phyloP scores from a whole-genome alignment of 2,888 invertebrate species.

The Monopis laevigella region DNA sequence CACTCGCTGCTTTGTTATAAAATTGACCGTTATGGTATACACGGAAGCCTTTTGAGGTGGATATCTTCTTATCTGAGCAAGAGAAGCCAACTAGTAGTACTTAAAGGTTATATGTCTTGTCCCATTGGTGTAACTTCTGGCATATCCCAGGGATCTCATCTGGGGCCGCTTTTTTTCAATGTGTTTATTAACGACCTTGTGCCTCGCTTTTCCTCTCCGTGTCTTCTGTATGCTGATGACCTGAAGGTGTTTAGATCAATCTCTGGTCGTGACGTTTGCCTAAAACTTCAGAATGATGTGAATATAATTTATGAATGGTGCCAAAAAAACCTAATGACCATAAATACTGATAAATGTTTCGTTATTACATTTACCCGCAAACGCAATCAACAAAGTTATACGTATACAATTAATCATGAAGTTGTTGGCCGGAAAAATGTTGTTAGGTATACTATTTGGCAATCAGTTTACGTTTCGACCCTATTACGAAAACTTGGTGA shows the following conservation, averaged over 20 bases:
- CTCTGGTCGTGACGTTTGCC: background rate
- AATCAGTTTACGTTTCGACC: too few relatives aligned
- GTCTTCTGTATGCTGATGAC: conserved; percentile 14
- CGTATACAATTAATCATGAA: background rate
- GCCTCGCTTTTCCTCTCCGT: background rate
- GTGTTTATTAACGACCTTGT: conserved; percentile 12
- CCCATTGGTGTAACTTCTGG: too few relatives aligned
- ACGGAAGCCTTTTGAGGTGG: conserved; percentile 10
- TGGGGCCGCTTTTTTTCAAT: conserved; percentile 13
- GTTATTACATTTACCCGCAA: background rate
- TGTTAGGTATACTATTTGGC: conserved; percentile 1
- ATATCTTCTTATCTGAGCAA: conserved; percentile 7
- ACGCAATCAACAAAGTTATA: background rate
- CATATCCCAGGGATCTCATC: conserved; percentile 14
- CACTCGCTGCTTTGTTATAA: conserved; percentile 11
- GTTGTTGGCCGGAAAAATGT: background rate
- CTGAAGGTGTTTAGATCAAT: conserved; percentile 10
- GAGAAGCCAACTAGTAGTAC: conserved; percentile 12
- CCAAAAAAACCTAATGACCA: background rate
- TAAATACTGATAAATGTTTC: conserved; percentile 8
- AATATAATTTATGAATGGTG: background rate
- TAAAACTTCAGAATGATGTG: background rate
- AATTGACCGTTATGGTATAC: background rate
- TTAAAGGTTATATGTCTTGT: conserved; percentile 13
- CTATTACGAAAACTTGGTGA: background rate